Conservation (phyloP, 2,888 invertebrate species). For the Hirtodrosophila histrioides region DNA sequence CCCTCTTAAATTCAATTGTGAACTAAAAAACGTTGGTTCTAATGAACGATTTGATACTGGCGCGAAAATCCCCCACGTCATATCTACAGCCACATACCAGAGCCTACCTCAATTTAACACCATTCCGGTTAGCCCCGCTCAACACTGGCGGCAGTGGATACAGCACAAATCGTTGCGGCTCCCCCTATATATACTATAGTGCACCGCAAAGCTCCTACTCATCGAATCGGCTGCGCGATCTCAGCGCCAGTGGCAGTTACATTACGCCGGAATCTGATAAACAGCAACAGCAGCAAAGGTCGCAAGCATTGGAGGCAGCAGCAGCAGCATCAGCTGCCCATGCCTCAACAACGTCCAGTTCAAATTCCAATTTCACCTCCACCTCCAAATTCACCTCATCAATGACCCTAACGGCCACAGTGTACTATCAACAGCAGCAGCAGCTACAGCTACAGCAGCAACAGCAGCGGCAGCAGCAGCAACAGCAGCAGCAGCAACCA, state of each 20-base stretch:
- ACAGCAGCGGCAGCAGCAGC: constrained; percentile 43
- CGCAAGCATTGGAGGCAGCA: constrained; percentile 29
- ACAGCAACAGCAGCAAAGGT: constrained; percentile 20
- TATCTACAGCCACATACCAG: constrained; percentile 15
- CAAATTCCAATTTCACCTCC: constrained; percentile 6
- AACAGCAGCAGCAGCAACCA: constrained; percentile 28
- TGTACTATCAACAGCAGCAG: constrained; percentile 72
- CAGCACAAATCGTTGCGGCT: constrained; percentile 16
- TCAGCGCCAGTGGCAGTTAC: constrained; percentile 20
- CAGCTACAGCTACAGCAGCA: constrained; percentile 38
- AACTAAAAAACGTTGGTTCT: constrained; percentile 40
- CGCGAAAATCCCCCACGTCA: constrained; percentile 15
- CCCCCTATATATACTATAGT: constrained; percentile 56
- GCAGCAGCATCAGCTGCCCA: constrained; percentile 13
- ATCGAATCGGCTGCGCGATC: constrained; percentile 66
- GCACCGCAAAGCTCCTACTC: constrained; percentile 72
- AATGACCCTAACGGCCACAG: constrained; percentile 68
- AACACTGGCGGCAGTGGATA: constrained; percentile 24
- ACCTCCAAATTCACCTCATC: constrained; percentile 25
- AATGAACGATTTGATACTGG: constrained; percentile 42
- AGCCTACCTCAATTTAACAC: constrained; percentile 25
- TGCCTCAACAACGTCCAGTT: constrained; percentile 8
- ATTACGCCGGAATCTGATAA: constrained; percentile 21
- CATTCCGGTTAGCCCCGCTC: constrained; percentile 25
- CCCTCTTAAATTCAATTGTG: constrained; percentile 3